Base-by-base conservation (phyloP, 2,113 vertebrate genomes). In the Hypanus sabinus region DNA sequence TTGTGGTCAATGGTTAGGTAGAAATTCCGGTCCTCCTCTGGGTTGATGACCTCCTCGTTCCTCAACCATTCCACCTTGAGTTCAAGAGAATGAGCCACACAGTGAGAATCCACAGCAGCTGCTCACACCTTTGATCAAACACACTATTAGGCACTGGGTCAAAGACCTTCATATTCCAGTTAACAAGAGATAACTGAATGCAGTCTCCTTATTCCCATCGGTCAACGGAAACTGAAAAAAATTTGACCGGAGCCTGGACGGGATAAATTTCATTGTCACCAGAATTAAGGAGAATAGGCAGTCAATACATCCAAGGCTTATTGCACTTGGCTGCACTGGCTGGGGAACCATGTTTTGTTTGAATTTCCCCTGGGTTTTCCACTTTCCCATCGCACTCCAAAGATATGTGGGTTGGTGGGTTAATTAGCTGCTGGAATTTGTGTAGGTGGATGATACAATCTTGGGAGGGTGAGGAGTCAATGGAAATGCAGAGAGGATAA, bases 1-100 rank as follows among this genome's bases (percentile, higher is more conserved):
- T 99, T 98, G 96, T 99, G 98, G 96, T 99, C 98, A 0, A 99
- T 98, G 92, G 98, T 99, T 95, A 99, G 98, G 94, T 99, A 99
- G 96, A 99, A 99, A 95, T 99, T 99, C 65, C 98, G 95, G 96
- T 99, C 98, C 95, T 98, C 98, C 0, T 97, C 97, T 0, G 98
- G 98, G 95, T 99, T 98, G 3, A 99, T 99, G 94, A 98, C 96
- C 85, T 99, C 98, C 95, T 99, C 98, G 0, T 99, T 98, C 95
- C 98, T 99, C 95, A 98, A 94, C 98, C 98, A 99, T 95, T 99
- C 98, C 95, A 99, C 98, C 98, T 99, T 95, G 85, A 65, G 33
- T 33, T 33, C 8, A 90, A 65, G 30, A 90, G 85, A 90, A 65
- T 1, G 14, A 10, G 11, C 22, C 11, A 65, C 91, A 27, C 36